phyloP scores from a whole-genome alignment of 2,113 vertebrate species.

The Colistium nudipinnis region DNA sequence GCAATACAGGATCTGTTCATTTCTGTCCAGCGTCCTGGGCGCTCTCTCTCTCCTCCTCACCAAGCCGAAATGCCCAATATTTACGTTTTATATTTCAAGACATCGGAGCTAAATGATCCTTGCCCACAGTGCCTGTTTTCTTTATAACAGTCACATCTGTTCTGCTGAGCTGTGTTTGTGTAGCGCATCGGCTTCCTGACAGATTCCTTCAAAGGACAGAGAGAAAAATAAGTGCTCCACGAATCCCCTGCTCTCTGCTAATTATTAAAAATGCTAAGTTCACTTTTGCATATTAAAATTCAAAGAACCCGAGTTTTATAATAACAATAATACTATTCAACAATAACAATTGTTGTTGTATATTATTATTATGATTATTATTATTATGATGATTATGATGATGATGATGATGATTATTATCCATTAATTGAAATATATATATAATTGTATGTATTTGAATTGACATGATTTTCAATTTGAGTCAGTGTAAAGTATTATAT shows the following conservation, averaged over 20 bases:
- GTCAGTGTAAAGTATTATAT: too few species aligned
- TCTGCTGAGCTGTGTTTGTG: constrained; percentile 74
- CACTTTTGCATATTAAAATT: too few species aligned
- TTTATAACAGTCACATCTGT: constrained; percentile 77
- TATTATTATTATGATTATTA: not conserved
- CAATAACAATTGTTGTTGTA: not conserved
- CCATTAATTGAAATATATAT: not conserved
- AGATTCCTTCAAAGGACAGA: constrained; percentile 49
- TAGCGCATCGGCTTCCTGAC: constrained; percentile 72
- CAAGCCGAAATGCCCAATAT: constrained; percentile 80
- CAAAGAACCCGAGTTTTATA: too few species aligned
- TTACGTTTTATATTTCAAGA: constrained; percentile 81
- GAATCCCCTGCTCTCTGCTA: constrained; percentile 21
- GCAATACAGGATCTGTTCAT: constrained; percentile 82
- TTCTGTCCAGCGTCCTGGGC: constrained; percentile 61
- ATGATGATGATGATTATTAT: not conserved
- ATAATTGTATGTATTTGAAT: not conserved
- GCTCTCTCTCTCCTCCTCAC: constrained; percentile 37
- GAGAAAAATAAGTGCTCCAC: constrained; percentile 39
- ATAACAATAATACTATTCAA: too few species aligned
- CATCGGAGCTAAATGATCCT: constrained; percentile 83
- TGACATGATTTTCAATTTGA: too few species aligned
- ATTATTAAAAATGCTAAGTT: constrained; percentile 44
- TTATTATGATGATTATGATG: not conserved
- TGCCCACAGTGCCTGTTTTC: constrained; percentile 71